phyloP scores from a whole-genome alignment of 2,888 invertebrate genomes.

The Erebia epiphron region DNA sequence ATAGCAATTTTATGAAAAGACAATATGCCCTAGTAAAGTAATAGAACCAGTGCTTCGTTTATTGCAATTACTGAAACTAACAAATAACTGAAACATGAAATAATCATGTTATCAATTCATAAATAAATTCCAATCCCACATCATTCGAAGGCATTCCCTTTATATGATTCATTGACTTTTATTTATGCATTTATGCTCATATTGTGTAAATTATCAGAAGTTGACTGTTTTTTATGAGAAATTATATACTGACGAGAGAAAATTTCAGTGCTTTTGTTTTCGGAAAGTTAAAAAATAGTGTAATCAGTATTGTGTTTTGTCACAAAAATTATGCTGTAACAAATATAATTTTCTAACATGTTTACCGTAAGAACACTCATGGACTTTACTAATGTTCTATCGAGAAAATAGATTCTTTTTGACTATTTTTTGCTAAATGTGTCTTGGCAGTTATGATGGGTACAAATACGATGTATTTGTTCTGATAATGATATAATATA shows the following conservation, averaged over 20 bases:
- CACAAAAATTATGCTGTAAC: slow-evolving; percentile 1
- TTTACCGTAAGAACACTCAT: neutral
- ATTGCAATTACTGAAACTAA: slow-evolving; percentile 2
- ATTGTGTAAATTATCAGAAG: neutral
- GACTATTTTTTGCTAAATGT: no score
- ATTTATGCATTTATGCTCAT: slow-evolving; percentile 7
- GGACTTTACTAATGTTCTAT: neutral
- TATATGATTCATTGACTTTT: neutral
- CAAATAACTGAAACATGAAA: neutral
- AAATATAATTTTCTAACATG: neutral
- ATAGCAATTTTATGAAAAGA: no score
- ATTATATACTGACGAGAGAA: neutral
- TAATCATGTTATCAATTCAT: neutral
- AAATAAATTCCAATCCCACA: neutral
- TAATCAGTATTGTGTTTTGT: neutral
- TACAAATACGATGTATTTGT: neutral
- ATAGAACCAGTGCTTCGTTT: neutral
- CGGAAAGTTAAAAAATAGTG: neutral
- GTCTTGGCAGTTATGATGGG: neutral
- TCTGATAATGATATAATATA: neutral
- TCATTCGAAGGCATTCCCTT: neutral
- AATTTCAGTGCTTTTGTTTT: neutral
- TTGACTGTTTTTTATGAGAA: neutral
- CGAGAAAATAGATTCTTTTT: neutral
- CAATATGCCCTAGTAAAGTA: neutral